Conservation (phyloP, 2,797 vertebrate species). For the Ambastaia sidthimunki region DNA sequence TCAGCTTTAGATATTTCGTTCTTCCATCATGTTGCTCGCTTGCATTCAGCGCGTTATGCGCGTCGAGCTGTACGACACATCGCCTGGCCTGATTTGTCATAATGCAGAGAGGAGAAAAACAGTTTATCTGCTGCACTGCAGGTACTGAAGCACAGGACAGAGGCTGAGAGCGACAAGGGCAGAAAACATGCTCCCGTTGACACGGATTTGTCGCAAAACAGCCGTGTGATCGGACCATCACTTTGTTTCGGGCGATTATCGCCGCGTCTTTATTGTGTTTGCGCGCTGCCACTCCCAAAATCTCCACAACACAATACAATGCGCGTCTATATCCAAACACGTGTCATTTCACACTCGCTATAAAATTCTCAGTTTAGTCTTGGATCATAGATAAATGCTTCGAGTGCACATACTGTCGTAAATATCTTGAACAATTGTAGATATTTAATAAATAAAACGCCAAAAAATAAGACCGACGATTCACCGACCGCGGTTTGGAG, state of each 20-base stretch:
- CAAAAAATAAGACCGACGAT: background rate
- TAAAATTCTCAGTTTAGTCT: background rate
- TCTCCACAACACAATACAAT: constrained; percentile 25
- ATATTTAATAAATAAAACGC: background rate
- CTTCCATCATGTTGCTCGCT: constrained; percentile 23
- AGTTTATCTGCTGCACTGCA: constrained; percentile 70
- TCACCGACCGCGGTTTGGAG: background rate
- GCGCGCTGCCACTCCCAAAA: constrained; percentile 49
- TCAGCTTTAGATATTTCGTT: background rate
- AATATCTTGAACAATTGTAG: background rate
- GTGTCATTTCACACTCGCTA: background rate
- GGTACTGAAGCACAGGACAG: constrained; percentile 67
- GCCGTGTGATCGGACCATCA: background rate
- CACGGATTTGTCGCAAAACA: constrained; percentile 44
- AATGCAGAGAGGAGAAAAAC: constrained; percentile 69
- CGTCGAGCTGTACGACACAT: constrained; percentile 55
- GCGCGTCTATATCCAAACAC: constrained; percentile 3
- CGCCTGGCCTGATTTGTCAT: constrained; percentile 73
- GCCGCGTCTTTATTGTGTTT: constrained; percentile 19
- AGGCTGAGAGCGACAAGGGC: constrained; percentile 44
- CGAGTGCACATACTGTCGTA: background rate
- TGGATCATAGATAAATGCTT: background rate
- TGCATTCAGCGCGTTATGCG: constrained; percentile 49
- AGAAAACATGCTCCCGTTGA: constrained; percentile 42
- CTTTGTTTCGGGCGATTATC: constrained; percentile 18